phyloP scores from a whole-genome alignment of 2,888 invertebrate species.

The Strigamia transsilvanica region DNA sequence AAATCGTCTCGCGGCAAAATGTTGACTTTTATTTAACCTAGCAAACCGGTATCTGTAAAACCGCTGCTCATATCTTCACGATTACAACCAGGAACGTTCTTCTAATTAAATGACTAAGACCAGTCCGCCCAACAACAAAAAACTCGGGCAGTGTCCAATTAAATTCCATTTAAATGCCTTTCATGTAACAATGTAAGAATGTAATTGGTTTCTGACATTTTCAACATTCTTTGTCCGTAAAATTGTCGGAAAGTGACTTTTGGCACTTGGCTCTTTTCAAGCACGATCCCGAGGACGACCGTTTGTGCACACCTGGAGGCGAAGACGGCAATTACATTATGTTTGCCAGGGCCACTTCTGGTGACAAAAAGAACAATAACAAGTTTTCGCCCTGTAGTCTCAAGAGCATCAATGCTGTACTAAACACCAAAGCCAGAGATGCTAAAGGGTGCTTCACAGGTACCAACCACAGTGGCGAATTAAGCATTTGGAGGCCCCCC shows the following conservation, averaged over 20 bases:
- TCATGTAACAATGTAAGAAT: constrained; percentile 7
- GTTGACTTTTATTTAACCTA: not conserved
- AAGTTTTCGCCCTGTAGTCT: constrained; percentile 95
- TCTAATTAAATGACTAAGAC: constrained; percentile 2
- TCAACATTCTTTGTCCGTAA: not conserved
- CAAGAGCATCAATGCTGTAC: constrained; percentile 88
- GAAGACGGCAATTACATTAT: constrained; percentile 99
- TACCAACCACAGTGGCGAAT: constrained; percentile 61
- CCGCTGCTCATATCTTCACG: not conserved
- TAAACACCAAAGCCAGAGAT: constrained; percentile 89
- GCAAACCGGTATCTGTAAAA: not conserved
- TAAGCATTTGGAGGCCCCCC: not conserved
- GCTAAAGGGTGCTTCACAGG: constrained; percentile 92
- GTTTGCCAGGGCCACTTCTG: constrained; percentile 98
- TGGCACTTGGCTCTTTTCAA: constrained; percentile 62
- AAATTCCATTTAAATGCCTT: constrained; percentile 18
- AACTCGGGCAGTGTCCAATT: not conserved
- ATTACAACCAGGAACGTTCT: not conserved
- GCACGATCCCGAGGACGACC: constrained; percentile 86
- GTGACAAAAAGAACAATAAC: constrained; percentile 97
- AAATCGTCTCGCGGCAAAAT: not conserved
- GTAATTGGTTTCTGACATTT: constrained; percentile 13
- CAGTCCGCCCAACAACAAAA: not conserved
- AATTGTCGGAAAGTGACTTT: not conserved
- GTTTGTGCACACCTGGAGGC: constrained; percentile 88